A percentile compares a stretch with the other conserved stretches of the same genome.
These are phyloP conservation scores for Hypomesus transpacificus DNA, from an alignment of 2,113 vertebrate genomes.

Conservation along the genomic window DNA sequence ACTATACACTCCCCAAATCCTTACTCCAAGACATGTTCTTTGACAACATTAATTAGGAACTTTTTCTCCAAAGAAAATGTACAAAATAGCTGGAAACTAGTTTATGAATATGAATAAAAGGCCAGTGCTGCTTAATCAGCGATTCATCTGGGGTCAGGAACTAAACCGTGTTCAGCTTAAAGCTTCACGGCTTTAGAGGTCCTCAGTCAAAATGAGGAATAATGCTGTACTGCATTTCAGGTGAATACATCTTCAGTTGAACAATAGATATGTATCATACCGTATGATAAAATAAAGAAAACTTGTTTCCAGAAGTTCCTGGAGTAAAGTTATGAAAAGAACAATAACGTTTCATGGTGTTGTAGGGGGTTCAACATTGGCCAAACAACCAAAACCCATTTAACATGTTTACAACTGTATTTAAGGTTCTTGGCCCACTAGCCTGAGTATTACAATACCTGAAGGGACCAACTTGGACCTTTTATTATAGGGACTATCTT, in stretches of 20 bases:
- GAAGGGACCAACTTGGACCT: too few species aligned
- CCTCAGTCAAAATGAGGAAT: too few species aligned
- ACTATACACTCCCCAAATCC: not conserved
- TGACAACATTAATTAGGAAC: conserved; percentile 5
- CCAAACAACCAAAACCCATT: too few species aligned
- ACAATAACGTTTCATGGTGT: not conserved
- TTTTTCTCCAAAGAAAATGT: conserved; percentile 14
- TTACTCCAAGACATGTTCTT: conserved; percentile 8
- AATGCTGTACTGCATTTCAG: too few species aligned
- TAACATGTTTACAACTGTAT: not conserved
- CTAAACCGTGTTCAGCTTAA: not conserved
- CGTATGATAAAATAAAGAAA: too few species aligned
- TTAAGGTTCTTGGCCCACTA: not conserved
- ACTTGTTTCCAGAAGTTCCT: too few species aligned
- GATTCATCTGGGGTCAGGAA: not conserved
- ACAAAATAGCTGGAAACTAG: conserved; percentile 10
- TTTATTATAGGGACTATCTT: too few species aligned
- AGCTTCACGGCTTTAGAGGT: not conserved
- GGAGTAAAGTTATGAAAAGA: not conserved
- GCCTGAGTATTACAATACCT: too few species aligned
- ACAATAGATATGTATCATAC: too few species aligned
- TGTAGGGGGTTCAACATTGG: too few species aligned
- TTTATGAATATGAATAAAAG: conserved; percentile 13
- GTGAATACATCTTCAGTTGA: too few species aligned
- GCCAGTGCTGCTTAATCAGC: not conserved